A percentile compares a stretch with the other conserved stretches of the same genome.
Evolutionary conservation across 2,888 invertebrate genomes (phyloP).

Genomic region (Luperina nickerlii): DNA sequence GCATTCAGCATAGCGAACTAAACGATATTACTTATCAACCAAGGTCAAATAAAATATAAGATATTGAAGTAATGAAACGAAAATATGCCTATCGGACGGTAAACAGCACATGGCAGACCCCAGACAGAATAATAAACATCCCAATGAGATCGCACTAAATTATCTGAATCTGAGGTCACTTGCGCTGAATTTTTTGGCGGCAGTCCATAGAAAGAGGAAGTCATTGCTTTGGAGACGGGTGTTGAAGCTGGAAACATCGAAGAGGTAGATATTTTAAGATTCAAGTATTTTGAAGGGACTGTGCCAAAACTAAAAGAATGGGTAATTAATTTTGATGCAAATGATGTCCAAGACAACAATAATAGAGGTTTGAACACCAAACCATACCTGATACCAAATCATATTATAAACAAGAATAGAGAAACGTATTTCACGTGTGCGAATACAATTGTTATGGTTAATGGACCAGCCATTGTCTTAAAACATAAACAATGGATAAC

Average conservation of each 20-base stretch:
- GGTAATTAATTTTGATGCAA: slow-evolving; percentile 22
- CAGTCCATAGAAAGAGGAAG: slow-evolving; percentile 68
- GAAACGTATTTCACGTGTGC: slow-evolving; percentile 51
- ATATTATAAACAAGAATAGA: slow-evolving; percentile 46
- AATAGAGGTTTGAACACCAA: background rate
- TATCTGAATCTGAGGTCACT: slow-evolving; percentile 55
- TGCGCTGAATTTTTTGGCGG: slow-evolving; percentile 69
- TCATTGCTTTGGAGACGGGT: slow-evolving; percentile 66
- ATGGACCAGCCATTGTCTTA: slow-evolving; percentile 57
- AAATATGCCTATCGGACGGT: slow-evolving; percentile 35
- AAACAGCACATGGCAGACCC: slow-evolving; percentile 51
- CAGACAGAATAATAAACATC: slow-evolving; percentile 56
- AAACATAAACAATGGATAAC: slow-evolving; percentile 59
- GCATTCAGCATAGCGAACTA: slow-evolving; percentile 11
- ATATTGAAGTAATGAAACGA: slow-evolving; percentile 52
- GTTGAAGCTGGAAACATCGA: slow-evolving; percentile 57
- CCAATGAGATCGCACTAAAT: slow-evolving; percentile 57
- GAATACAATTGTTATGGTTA: slow-evolving; percentile 52
- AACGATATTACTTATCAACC: slow-evolving; percentile 35
- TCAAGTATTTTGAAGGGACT: slow-evolving; percentile 25
- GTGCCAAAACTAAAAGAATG: slow-evolving; percentile 31
- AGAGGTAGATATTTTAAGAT: slow-evolving; percentile 38
- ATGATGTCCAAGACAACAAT: slow-evolving; percentile 7
- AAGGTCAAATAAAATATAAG: slow-evolving; percentile 53
- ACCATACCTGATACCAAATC: background rate